Percentiles rank a stretch among this genome's conserved stretches.
Conservation (phyloP, 2,113 vertebrate species). For the Ia io region DNA sequence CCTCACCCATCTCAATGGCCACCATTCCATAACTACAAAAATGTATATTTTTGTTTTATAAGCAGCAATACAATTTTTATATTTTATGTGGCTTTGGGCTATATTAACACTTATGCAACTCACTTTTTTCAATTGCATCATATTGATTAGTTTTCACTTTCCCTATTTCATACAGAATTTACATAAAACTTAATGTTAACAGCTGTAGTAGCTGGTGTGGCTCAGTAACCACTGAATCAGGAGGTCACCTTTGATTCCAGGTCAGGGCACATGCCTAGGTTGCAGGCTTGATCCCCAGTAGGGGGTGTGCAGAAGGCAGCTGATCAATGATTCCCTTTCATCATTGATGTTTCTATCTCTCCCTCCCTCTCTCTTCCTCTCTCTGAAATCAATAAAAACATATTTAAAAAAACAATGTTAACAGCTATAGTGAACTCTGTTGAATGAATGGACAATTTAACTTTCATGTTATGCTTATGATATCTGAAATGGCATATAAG, state of each 20-base stretch:
- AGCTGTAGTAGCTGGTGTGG: neutral
- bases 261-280: no score
- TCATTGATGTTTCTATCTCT: no score
- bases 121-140: neutral
- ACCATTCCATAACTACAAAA: neutral
- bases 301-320: no score
- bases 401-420: neutral
- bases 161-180: neutral
- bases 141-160: neutral
- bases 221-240: no score
- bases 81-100: neutral
- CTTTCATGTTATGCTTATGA: neutral
- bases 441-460: neutral
- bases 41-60: neutral
- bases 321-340: no score
- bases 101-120: neutral
- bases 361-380: no score
- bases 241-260: no score
- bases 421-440: neutral
- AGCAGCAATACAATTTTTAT: neutral
- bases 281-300: no score
- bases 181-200: neutral
- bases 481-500: neutral
- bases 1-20: neutral
- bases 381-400: no score